Base-by-base conservation (phyloP, 2,113 vertebrate species). In the Callopanchax toddi region DNA sequence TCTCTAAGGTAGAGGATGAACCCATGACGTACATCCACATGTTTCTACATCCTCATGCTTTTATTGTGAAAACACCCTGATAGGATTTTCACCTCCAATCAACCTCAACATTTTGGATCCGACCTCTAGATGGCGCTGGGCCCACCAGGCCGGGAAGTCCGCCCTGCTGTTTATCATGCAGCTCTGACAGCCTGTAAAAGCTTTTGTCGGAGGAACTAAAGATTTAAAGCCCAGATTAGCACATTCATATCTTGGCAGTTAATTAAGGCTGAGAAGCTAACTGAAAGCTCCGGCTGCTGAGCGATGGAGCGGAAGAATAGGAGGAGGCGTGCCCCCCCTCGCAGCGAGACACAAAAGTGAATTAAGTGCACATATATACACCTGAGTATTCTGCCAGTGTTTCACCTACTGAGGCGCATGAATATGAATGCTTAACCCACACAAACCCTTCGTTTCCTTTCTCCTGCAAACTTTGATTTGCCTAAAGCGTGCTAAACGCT, bases 211-310 rank as follows among this genome's bases (percentile, higher is more conserved):
- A 68, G 74, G 72, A 84, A 81, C 52, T 54, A 66, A 72, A 82
- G 84, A 90, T 86, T 87, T 83, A 83, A 68, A 79, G 70, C 10
- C 46, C 76, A 78, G 85, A 84, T 87, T 85, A 89, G 77, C 34
- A 21, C 79, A 71, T 83, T 88, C 84, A 85, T 86, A 84, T 86
- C 81, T 79, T 74, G 67, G 80, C 86, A 86, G 85, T 86, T 90
- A 87, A 90, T 87, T 90, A 89, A 77, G 49, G 64, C 65, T 66
- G 78, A 71, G 74, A 54, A 71, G 82, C 69, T 74, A 80, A 87
- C 67, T 74, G 71, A 84, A 83, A 81, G 74, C 79, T 71, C 51
- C 58, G 71, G 76, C 69, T 74, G 78, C 72, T 18, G 76, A 81
- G 74, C 60, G 71, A 83, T 62, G 79, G 72, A 79, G 77, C 58